These are phyloP conservation scores for Lethocerus indicus DNA, from an alignment of 1,140 invertebrate genomes.

Conservation along the genomic window DNA sequence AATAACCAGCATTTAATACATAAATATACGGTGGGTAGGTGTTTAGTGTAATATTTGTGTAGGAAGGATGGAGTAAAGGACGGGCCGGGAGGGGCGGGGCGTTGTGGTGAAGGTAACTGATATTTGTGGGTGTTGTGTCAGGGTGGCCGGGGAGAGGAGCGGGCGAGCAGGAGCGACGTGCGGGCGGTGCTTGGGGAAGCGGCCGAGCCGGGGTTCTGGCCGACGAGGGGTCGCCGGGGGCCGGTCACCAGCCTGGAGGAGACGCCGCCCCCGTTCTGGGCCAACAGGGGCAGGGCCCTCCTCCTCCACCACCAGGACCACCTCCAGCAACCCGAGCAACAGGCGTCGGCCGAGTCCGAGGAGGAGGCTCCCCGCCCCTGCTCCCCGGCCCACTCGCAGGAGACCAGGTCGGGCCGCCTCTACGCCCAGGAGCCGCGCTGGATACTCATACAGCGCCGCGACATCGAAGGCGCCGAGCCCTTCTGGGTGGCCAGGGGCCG, in stretches of 20 bases:
- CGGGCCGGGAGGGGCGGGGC: too few species aligned
- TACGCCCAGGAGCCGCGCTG: background rate
- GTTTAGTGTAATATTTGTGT: too few species aligned
- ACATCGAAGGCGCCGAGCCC: background rate
- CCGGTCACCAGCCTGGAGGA: too few species aligned
- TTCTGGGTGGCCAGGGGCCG: constrained; percentile 3
- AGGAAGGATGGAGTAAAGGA: too few species aligned
- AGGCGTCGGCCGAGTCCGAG: too few species aligned
- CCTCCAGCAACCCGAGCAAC: too few species aligned
- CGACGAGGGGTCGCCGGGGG: constrained; percentile 6
- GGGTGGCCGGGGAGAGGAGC: background rate
- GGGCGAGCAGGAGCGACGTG: constrained; percentile 4
- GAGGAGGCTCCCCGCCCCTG: too few species aligned
- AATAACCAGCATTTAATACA: too few species aligned
- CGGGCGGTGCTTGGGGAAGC: constrained; percentile 6
- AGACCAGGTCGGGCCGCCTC: background rate
- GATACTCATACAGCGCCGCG: background rate
- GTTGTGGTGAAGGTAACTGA: too few species aligned
- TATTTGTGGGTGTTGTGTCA: background rate
- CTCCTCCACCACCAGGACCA: background rate
- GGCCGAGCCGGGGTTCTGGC: constrained; percentile 10
- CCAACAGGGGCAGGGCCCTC: constrained; percentile 3
- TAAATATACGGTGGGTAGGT: too few species aligned
- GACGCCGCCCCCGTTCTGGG: constrained; percentile 7
- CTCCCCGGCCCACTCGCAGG: too few species aligned